Evolutionary conservation across 2,888 invertebrate genomes (phyloP), one percentile per base, ranked within the genome.

Genomic region (Villa cingulata): DNA sequence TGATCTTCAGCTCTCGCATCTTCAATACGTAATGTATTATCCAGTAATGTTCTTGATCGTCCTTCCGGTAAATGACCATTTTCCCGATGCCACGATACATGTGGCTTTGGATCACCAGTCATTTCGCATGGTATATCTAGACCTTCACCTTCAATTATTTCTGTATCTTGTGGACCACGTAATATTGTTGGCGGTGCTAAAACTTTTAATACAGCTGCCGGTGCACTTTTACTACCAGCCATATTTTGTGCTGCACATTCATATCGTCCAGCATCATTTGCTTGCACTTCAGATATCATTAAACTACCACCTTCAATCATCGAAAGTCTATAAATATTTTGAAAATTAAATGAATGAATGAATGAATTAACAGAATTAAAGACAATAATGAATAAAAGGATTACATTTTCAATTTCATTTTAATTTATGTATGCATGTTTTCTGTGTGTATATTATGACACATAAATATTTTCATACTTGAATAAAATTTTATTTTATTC

Each of bases 161-260:
- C 59, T 1, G 58, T 58, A 37, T 59, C 57, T 34, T 57, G 57
- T 5, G 59, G 59, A 12, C 57, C 55, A 9, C 57, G 56, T 18
- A 59, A 41, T n/a, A 59, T 50, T 4, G 55, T 55, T 2, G 59
- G 59, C 18, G 59, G 59, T 17, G 59, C 56, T 3, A 59, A 48
- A 1, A 59, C 58, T 47, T 58, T 59, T 19, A 59, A 38, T 36
- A 52, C 46, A 10, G 58, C 59, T 14, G 57, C 49, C 4, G 56
- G 57, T 32, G 59, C 50, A 40, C 56, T 56, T 51, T 56, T 58
- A 46, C 54, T 55, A 2, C 59, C 59, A 19, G 59, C 59, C 56
- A 59, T 59, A 53, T 56, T 59, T 50, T 59, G 59, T 34, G 59
- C 59, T 9, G 59, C 58, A 45, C 59, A 59, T 48, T 58, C 57